Conservation (phyloP, 2,888 invertebrate species). For the Eugnorisma glareosa region DNA sequence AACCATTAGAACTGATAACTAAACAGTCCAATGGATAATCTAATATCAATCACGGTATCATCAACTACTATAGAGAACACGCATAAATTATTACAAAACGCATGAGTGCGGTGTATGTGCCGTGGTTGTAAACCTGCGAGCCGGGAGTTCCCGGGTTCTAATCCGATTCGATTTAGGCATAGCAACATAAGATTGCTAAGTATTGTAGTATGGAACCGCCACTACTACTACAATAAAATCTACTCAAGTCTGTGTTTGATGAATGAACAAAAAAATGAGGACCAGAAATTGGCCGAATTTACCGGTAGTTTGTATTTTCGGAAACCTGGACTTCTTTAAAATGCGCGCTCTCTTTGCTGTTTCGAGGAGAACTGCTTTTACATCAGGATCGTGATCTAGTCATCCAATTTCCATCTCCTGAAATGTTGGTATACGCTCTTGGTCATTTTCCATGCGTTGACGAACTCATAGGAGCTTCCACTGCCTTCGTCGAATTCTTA, state of each 20-base stretch:
- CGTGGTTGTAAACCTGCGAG: background rate
- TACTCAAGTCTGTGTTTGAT: background rate
- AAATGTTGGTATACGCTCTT: background rate
- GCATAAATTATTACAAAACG: background rate
- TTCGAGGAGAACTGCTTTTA: background rate
- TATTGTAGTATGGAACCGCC: background rate
- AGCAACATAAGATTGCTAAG: background rate
- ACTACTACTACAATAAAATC: background rate
- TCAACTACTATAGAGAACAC: too few species aligned
- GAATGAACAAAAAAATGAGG: background rate
- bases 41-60: constrained; percentile 18
- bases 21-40: constrained; percentile 29
- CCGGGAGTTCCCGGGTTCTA: constrained; percentile 37
- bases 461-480: background rate
- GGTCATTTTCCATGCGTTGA: background rate
- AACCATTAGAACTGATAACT: constrained; percentile 44
- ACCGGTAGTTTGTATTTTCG: constrained; percentile 2
- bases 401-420: background rate
- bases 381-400: background rate
- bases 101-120: constrained; percentile 3
- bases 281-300: background rate
- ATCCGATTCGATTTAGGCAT: constrained; percentile 11
- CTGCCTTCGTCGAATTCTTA: background rate
- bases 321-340: constrained; percentile 7
- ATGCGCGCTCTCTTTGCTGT: background rate